Evolutionary conservation across 2,888 invertebrate genomes (phyloP).

Genomic region (Salticus scenicus): DNA sequence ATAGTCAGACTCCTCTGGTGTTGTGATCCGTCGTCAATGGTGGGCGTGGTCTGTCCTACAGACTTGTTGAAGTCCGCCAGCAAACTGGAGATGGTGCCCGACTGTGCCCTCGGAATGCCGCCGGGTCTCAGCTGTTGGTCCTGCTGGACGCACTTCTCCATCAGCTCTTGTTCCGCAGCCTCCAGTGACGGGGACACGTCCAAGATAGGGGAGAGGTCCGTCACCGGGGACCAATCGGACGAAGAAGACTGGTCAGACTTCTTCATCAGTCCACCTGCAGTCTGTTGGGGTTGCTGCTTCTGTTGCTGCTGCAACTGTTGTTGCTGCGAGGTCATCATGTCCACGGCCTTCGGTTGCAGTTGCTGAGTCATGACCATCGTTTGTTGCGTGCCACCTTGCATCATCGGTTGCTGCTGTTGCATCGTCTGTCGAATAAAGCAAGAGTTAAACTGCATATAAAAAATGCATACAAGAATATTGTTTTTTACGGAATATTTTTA

Average conservation of each 20-base stretch:
- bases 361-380: conserved; percentile 74
- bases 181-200: conserved; percentile 77
- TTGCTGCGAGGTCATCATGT: conserved; percentile 21
- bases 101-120: conserved; percentile 71
- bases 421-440: conserved; percentile 27
- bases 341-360: conserved; percentile 46
- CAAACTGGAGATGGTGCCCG: conserved; percentile 72
- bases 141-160: conserved; percentile 72
- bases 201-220: conserved; percentile 77
- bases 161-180: conserved; percentile 75
- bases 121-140: conserved; percentile 29
- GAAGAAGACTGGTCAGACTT: conserved; percentile 62
- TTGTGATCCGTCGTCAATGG: conserved; percentile 45
- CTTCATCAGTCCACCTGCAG: conserved; percentile 64
- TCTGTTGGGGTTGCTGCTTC: conserved; percentile 29
- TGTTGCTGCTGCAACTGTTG: conserved; percentile 30
- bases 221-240: conserved; percentile 76
- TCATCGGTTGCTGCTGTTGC: conserved; percentile 64
- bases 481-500: too few relatives aligned
- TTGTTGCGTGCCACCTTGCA: conserved; percentile 65
- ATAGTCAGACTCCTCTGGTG: conserved; percentile 4
- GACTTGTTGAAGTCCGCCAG: conserved; percentile 73
- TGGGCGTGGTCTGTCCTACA: conserved; percentile 63
- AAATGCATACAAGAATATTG: too few relatives aligned
- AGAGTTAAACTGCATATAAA: too few relatives aligned